A percentile compares a stretch with the other conserved stretches of the same genome.
Conservation (phyloP, 1,140 invertebrate genomes). For the Ptiloglossa arizonensis region DNA sequence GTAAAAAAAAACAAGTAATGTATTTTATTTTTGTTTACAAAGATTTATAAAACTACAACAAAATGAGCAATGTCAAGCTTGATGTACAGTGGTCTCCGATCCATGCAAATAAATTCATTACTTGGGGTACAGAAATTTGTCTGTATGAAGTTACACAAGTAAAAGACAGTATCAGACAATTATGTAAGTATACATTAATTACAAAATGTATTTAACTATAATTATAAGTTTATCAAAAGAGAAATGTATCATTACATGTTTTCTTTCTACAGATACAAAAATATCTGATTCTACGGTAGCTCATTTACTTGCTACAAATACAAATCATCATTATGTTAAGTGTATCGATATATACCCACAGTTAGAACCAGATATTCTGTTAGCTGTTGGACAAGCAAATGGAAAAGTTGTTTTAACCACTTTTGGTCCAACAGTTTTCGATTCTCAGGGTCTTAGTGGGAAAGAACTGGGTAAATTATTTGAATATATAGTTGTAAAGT, state of each 20-base stretch:
- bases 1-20: not conserved
- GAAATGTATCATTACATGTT: not conserved
- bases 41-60: conserved; percentile 17
- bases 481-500: not conserved
- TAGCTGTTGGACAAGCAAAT: conserved; percentile 93
- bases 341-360: conserved; percentile 91
- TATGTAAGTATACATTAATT: conserved; percentile 80
- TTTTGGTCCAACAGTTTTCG: conserved; percentile 88
- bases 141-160: conserved; percentile 88
- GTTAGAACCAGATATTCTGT: conserved; percentile 87
- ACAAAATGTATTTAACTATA: not conserved
- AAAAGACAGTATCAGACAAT: conserved; percentile 83
- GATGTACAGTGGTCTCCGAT: conserved; percentile 92
- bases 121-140: conserved; percentile 92
- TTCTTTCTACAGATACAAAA: conserved; percentile 83
- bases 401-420: conserved; percentile 92
- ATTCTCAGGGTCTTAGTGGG: conserved; percentile 86
- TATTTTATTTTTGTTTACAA: not conserved
- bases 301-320: conserved; percentile 86
- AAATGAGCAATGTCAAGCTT: conserved; percentile 83
- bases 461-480: conserved; percentile 88
- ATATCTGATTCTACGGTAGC: conserved; percentile 87
- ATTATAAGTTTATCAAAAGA: conserved; percentile 1
- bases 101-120: conserved; percentile 90
- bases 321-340: conserved; percentile 87